These are phyloP conservation scores for Nymphicus hollandicus DNA, from an alignment of 2,113 vertebrate species.

Conservation along the genomic window DNA sequence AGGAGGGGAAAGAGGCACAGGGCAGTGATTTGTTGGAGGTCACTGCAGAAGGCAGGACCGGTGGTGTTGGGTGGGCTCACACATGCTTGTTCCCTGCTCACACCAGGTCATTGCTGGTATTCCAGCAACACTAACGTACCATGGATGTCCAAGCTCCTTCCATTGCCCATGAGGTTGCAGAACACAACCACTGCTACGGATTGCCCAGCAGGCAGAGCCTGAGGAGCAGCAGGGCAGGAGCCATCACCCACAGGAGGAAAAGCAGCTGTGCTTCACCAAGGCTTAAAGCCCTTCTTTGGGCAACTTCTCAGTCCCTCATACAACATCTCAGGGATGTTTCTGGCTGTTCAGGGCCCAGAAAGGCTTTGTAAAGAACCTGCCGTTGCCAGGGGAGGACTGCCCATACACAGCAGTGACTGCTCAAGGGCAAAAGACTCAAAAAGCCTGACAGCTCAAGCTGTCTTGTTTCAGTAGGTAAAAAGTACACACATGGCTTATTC, in stretches of 20 bases:
- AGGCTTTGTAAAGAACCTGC: neutral
- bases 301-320: neutral
- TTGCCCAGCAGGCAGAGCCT: neutral
- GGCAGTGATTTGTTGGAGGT: neutral
- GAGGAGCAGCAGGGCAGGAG: neutral
- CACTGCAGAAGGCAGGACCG: fast-evolving
- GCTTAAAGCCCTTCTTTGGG: neutral
- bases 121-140: fast-evolving
- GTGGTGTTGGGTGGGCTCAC: neutral
- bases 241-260: neutral
- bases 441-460: neutral
- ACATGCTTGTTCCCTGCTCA: fast-evolving
- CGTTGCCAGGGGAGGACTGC: neutral
- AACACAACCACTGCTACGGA: fast-evolving
- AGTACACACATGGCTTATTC: neutral
- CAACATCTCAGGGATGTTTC: neutral
- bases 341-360: neutral
- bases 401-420: fast-evolving
- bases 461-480: neutral
- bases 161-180: fast-evolving
- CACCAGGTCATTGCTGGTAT: fast-evolving
- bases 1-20: fast-evolving
- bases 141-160: neutral
- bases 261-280: neutral
- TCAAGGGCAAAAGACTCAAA: neutral